Base-by-base conservation (phyloP, 2,797 vertebrate species). In the Myotis vivesi region DNA sequence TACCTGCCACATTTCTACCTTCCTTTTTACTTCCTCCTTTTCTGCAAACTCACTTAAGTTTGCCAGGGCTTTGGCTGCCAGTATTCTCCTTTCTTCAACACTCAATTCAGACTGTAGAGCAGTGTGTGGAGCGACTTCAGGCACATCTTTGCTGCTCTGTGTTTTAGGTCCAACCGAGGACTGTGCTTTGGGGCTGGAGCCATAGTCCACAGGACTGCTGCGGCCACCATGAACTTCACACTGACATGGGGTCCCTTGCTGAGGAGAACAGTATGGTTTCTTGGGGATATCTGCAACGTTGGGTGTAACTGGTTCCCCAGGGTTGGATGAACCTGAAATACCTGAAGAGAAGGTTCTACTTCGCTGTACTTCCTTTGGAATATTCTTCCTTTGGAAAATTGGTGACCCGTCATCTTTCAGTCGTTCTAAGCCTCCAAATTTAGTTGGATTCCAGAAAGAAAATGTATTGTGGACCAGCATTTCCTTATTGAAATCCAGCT, bases 1-100 rank as follows among this genome's bases (percentile, higher is more conserved):
- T 99, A 99, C 99, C 99, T 99, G 99, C 99, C 99, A 99, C 94
- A 97, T 95, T 94, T 98, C 98, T 44, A 99, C 98, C 94, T 98
- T 99, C 95, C 98, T 97, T 76, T 97, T 98, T 62, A 99, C 97
- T 49, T 98, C 98, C 85, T 99, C 98, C 89, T 99, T 98, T 94
- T 97, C 98, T 94, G 98, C 98, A 76, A 99, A 99, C 83, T 98
- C 98, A 64, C 98, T 98, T 87, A 98, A 96, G 84, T 99, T 98
- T 85, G 99, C 98, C 90, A 99, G 98, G 81, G 99, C 99, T 98
- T 98, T 99, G 72, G 99, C 99, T 96, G 99, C 99, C 96, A 99
- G 96, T 68, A 99, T 75, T 91, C 98, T 98, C 81, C 99, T 98
- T 95, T 97, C 98, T 93, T 99, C 99, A 44, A 97, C 80, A 83